phyloP scores from a whole-genome alignment of 2,113 vertebrate genomes.

The Myotis yumanensis region DNA sequence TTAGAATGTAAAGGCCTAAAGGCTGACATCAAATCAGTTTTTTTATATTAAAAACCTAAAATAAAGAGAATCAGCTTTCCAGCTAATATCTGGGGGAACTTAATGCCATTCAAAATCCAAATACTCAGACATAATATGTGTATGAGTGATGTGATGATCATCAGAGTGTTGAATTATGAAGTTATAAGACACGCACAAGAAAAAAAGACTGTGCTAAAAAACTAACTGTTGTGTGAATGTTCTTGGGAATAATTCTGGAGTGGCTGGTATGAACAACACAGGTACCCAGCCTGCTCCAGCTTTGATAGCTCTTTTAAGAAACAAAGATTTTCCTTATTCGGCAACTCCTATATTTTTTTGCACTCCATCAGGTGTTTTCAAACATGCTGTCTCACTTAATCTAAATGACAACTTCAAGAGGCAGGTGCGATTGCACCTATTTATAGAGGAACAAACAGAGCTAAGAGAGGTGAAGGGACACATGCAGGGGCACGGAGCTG shows the following conservation, averaged over 20 bases:
- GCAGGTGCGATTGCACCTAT: background rate
- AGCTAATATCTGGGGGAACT: background rate
- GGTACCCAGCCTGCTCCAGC: rapidly evolving
- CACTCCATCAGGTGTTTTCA: background rate
- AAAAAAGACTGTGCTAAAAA: background rate
- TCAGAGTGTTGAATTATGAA: background rate
- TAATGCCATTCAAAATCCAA: background rate
- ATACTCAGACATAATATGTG: background rate
- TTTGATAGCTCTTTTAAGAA: background rate
- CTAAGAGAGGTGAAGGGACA: background rate
- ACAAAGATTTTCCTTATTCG: background rate
- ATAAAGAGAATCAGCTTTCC: background rate
- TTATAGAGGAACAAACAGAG: background rate
- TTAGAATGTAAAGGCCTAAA: background rate
- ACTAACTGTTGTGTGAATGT: rapidly evolving
- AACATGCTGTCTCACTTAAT: background rate
- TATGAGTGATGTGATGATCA: rapidly evolving
- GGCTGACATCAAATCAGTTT: background rate
- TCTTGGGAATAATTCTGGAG: background rate
- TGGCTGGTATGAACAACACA: background rate
- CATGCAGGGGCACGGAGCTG: too few species aligned
- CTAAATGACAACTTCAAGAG: background rate
- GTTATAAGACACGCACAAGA: rapidly evolving
- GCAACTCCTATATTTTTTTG: background rate
- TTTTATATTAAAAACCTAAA: background rate